phyloP scores from a whole-genome alignment of 2,888 invertebrate genomes.

The Onthophagus sagittarius region DNA sequence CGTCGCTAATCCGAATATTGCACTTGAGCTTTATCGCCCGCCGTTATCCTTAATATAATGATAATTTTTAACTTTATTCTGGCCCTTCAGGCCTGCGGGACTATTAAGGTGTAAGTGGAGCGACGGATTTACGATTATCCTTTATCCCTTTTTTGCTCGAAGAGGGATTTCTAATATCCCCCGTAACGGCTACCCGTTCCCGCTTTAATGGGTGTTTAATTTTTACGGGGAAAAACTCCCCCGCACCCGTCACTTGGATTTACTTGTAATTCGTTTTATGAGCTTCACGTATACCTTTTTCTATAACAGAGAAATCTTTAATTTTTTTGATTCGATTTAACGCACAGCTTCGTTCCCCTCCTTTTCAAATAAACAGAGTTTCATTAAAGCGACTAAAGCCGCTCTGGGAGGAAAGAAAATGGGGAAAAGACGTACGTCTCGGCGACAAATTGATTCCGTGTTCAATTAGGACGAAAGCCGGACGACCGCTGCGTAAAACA shows the following conservation, averaged over 20 bases:
- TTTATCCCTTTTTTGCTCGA: background rate
- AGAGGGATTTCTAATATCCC: background rate
- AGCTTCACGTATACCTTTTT: background rate
- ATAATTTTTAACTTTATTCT: slow-evolving; percentile 22
- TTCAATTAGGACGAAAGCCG: slow-evolving; percentile 19
- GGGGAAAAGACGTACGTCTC: slow-evolving; percentile 9
- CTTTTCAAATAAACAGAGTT: background rate
- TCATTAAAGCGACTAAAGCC: background rate
- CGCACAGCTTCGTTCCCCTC: background rate
- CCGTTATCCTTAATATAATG: slow-evolving; percentile 19
- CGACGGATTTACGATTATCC: background rate
- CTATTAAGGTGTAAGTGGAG: background rate
- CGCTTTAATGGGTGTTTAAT: background rate
- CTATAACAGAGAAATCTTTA: too few relatives aligned
- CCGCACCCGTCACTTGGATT: background rate
- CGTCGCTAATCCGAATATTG: slow-evolving; percentile 14
- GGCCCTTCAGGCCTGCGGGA: background rate
- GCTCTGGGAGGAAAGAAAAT: background rate
- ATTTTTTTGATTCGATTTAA: too few relatives aligned
- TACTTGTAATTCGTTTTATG: background rate
- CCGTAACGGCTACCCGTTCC: background rate
- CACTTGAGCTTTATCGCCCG: slow-evolving; percentile 14
- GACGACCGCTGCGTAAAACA: slow-evolving; percentile 19
- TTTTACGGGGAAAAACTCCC: background rate
- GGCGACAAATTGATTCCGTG: slow-evolving; percentile 22